Evolutionary conservation across 2,888 invertebrate species (phyloP).

Genomic region (Capitulum mitella): DNA sequence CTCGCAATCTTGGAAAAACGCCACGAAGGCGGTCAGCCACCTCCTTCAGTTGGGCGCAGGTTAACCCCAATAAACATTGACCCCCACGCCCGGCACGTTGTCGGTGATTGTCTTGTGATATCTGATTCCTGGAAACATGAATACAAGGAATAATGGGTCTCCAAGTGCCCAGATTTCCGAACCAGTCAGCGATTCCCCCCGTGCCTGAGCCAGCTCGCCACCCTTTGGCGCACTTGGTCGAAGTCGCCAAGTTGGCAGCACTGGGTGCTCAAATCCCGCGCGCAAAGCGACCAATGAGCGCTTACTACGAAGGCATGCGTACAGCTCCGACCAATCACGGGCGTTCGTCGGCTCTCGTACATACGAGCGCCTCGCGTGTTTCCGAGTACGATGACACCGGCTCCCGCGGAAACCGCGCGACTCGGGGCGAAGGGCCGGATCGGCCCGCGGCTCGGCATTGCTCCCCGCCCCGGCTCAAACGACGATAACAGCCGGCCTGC

Average conservation of each 20-base stretch:
- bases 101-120: no score
- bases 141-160: no score
- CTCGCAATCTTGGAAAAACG: no score
- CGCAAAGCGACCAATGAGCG: background rate
- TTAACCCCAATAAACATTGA: no score
- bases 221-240: background rate
- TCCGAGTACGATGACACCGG: background rate
- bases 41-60: no score
- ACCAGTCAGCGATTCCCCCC: no score
- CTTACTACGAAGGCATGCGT: background rate
- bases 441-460: background rate
- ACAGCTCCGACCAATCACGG: background rate
- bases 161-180: no score
- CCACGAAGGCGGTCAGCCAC: no score
- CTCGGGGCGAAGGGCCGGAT: background rate
- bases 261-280: background rate
- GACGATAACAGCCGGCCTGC: background rate
- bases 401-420: background rate
- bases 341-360: background rate
- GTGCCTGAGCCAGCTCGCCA: no score
- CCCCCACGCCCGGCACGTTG: no score
- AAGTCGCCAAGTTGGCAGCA: background rate
- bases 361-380: background rate
- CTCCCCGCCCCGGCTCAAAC: background rate
- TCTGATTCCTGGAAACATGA: no score